phyloP scores from a whole-genome alignment of 2,888 invertebrate genomes.

The Onchidella celtica region DNA sequence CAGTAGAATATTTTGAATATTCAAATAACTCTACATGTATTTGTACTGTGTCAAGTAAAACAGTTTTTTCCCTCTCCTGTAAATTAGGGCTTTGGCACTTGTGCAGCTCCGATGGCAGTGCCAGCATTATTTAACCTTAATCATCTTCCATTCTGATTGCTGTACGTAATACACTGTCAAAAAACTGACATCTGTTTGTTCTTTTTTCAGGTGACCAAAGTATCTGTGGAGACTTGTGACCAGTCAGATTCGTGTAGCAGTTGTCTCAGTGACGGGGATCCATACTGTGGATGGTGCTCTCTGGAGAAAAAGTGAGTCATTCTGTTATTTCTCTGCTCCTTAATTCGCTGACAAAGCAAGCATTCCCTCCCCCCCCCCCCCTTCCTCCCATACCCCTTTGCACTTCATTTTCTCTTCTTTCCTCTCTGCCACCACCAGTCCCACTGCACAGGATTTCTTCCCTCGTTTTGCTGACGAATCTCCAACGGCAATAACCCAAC shows the following conservation, averaged over 20 bases:
- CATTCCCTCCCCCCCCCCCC: not conserved
- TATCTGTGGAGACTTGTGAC: conserved; percentile 75
- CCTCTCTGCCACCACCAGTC: not conserved
- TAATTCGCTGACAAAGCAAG: not conserved
- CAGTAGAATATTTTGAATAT: too few species aligned
- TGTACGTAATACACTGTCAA: too few species aligned
- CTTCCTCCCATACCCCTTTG: not conserved
- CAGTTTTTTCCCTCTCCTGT: too few species aligned
- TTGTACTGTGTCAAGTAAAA: too few species aligned
- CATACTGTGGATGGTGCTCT: conserved; percentile 81
- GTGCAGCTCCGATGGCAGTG: too few species aligned
- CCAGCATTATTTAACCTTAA: not conserved
- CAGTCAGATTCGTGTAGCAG: conserved; percentile 72
- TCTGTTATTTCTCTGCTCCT: not conserved
- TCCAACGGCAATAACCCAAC: too few species aligned
- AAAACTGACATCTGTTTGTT: too few species aligned
- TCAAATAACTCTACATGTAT: too few species aligned
- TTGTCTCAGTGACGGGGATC: conserved; percentile 79
- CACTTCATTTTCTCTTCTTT: not conserved
- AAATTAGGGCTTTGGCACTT: too few species aligned
- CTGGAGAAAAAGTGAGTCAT: conserved; percentile 76
- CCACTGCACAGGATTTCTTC: too few species aligned
- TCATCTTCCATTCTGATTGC: too few species aligned
- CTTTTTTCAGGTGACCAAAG: conserved; percentile 72
- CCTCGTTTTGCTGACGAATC: too few species aligned